Percentiles rank a stretch among this genome's conserved stretches.
These are phyloP conservation scores for Nixonia krombeini DNA, from an alignment of 1,140 invertebrate species.

Conservation along the genomic window DNA sequence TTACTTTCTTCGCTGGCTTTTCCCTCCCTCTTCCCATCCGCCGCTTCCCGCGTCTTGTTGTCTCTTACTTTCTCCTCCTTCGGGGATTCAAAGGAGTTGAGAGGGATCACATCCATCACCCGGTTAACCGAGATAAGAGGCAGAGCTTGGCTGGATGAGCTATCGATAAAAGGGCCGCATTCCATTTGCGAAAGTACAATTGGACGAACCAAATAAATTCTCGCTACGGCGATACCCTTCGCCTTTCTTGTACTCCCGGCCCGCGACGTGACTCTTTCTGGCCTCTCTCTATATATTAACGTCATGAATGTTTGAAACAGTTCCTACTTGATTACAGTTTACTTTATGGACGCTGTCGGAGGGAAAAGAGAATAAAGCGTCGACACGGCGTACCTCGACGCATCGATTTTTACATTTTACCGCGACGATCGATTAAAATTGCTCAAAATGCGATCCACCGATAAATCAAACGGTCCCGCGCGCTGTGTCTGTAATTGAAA, in stretches of 20 bases:
- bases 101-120: slow-evolving; percentile 60
- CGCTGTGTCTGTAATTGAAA: too few species aligned
- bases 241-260: background rate
- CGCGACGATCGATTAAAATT: too few species aligned
- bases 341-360: background rate
- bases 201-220: slow-evolving; percentile 59
- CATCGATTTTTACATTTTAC: too few species aligned
- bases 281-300: background rate
- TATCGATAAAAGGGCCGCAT: slow-evolving; percentile 53
- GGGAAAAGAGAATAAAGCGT: too few species aligned
- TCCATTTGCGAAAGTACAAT: slow-evolving; percentile 62
- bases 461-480: too few species aligned
- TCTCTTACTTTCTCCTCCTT: slow-evolving; percentile 26
- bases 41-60: slow-evolving; percentile 8
- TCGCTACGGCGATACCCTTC: background rate
- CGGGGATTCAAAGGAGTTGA: slow-evolving; percentile 34
- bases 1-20: slow-evolving; percentile 12
- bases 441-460: too few species aligned
- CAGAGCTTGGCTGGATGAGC: slow-evolving; percentile 51
- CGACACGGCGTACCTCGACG: too few species aligned
- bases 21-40: slow-evolving; percentile 29
- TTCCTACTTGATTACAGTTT: background rate
- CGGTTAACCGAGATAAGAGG: slow-evolving; percentile 61
- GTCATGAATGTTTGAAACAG: background rate
- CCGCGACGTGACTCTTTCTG: background rate